Percentiles rank a stretch among this genome's conserved stretches.
Conservation (phyloP, 2,113 vertebrate species). For the Heterotis niloticus region DNA sequence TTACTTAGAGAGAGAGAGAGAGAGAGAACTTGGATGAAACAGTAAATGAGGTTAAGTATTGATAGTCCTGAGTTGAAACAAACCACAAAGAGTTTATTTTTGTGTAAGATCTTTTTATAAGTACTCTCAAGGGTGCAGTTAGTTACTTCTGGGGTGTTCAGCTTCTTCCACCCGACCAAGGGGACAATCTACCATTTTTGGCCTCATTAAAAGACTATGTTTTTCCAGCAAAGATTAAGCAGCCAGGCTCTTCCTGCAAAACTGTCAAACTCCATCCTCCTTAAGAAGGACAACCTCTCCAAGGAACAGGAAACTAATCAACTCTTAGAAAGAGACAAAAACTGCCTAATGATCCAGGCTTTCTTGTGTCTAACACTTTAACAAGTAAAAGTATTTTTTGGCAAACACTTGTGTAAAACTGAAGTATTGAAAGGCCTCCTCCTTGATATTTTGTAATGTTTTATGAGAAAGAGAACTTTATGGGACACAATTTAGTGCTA, state of each 20-base stretch:
- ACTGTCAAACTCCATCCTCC: neutral
- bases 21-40: neutral
- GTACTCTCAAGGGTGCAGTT: neutral
- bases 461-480: no score
- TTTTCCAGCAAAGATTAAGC: conserved; percentile 5
- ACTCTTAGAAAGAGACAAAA: neutral
- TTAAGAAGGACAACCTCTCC: neutral
- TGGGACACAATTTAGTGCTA: no score
- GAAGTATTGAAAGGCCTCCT: no score
- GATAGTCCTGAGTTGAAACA: neutral
- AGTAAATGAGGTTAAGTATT: neutral
- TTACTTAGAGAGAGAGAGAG: neutral
- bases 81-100: neutral
- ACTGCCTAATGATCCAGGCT: neutral
- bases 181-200: neutral
- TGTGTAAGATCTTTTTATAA: neutral
- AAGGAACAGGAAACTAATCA: neutral
- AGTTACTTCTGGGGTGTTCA: neutral
- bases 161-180: neutral
- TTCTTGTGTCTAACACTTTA: neutral
- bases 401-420: no score
- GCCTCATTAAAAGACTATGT: conserved; percentile 18
- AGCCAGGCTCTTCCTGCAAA: neutral
- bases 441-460: no score
- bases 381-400: neutral